Evolutionary conservation across 2,888 invertebrate species (phyloP).

Genomic region (Apodemia hepburni): DNA sequence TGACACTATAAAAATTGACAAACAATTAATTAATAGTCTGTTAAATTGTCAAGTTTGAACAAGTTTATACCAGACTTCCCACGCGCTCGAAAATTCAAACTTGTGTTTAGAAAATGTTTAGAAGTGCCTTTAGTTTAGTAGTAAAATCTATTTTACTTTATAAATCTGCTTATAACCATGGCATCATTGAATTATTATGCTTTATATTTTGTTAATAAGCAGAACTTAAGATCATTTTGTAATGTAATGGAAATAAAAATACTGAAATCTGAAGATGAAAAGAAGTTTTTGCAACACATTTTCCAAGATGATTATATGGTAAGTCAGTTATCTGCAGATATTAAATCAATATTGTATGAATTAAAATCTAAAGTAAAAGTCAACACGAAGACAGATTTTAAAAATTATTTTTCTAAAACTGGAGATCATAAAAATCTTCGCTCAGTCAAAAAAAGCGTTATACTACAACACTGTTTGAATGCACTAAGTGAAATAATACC

Average conservation of each 20-base stretch:
- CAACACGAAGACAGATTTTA: constrained; percentile 52
- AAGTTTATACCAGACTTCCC: not conserved
- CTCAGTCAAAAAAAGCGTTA: constrained; percentile 45
- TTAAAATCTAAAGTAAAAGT: constrained; percentile 46
- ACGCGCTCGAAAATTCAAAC: constrained; percentile 7
- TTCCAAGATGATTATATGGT: constrained; percentile 41
- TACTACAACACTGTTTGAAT: constrained; percentile 46
- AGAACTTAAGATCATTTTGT: constrained; percentile 57
- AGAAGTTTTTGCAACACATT: constrained; percentile 34
- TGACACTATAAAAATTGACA: too few species aligned
- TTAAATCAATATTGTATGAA: constrained; percentile 38
- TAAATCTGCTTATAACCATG: constrained; percentile 31
- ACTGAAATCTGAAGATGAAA: constrained; percentile 39
- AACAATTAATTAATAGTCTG: not conserved
- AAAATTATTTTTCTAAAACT: constrained; percentile 40
- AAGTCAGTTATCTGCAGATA: constrained; percentile 39
- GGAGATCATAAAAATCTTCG: constrained; percentile 34
- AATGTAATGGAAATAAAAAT: constrained; percentile 49
- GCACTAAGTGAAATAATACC: constrained; percentile 55
- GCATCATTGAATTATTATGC: constrained; percentile 50
- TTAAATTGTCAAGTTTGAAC: not conserved
- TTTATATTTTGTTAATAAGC: constrained; percentile 61
- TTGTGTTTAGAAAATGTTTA: not conserved
- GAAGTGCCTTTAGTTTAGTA: not conserved
- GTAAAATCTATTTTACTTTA: not conserved